Evolutionary conservation across 2,797 vertebrate species (phyloP), one percentile per base, ranked within the genome.

Genomic region (Paguma larvata): DNA sequence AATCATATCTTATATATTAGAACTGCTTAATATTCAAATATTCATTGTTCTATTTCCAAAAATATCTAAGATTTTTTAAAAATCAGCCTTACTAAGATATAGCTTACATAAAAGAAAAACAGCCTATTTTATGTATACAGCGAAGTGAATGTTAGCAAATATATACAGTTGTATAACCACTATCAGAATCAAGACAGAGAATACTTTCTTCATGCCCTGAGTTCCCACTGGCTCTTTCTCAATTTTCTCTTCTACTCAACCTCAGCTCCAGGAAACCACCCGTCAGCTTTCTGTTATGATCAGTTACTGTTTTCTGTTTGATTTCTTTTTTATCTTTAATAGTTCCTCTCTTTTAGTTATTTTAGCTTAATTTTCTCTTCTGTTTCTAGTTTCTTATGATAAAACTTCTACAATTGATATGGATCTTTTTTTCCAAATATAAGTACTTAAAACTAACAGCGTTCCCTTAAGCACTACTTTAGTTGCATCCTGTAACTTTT

Each of bases 291-390:
- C 56, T 67, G 48, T 73, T 34, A 65, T 67, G 53, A 53, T 80
- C 56, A 89, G 38, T 51, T 65, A 48, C 34, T 92, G 15, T 87
- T 90, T 93, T 38, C 48, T 68, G n/a, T 41, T 53, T 94, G 30
- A 86, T 90, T 65, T 79, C 32, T 77, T 10, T 19, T 67, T 79
- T 86, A 25, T 30, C 41, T 79, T 68, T 90, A 67, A 38, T 67
- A 63, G 46, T 53, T 78, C 5, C 12, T 83, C 68, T 59, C 7
- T 78, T 46, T 83, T 68, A 59, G 27, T 51, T 83, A 19, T 38
- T 80, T 86, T 94, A 88, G 51, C 2, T 82, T 85, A 84, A 63
- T 86, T 87, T 82, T 77, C 67, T 77, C 51, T 85, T 59, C 7
- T 83, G 56, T 73, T 62, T 85, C 38, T 63, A 79, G 7, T 25